A percentile compares a stretch with the other conserved stretches of the same genome.
These are phyloP conservation scores for Caenorhabditis imperialis DNA, from an alignment of 2,888 invertebrate genomes.

Conservation along the genomic window DNA sequence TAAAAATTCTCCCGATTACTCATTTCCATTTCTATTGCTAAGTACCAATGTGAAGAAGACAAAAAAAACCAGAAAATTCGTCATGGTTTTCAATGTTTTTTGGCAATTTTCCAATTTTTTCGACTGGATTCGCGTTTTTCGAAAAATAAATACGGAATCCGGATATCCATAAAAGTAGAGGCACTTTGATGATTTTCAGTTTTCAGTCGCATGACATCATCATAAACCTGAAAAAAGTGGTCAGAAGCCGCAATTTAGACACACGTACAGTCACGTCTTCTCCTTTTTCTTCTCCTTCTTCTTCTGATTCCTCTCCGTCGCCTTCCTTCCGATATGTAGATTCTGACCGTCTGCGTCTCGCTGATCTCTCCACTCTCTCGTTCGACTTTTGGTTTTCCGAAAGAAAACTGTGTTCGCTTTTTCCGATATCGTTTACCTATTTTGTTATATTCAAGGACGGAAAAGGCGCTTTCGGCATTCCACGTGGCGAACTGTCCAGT, in stretches of 20 bases:
- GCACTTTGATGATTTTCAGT: too few relatives aligned
- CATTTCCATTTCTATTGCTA: too few relatives aligned
- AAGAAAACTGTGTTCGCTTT: slow-evolving; percentile 19
- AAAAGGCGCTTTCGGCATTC: too few relatives aligned
- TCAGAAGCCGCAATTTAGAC: not conserved
- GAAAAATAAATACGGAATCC: too few relatives aligned
- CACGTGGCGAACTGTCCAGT: too few relatives aligned
- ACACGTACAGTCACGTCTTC: slow-evolving; percentile 10
- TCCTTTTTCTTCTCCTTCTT: not conserved
- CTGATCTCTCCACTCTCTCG: slow-evolving; percentile 1
- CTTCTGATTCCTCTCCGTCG: too few relatives aligned
- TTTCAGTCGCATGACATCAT: too few relatives aligned
- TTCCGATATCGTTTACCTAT: slow-evolving; percentile 36
- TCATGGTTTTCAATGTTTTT: slow-evolving; percentile 7
- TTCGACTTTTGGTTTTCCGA: not conserved
- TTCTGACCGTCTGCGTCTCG: slow-evolving; percentile 23
- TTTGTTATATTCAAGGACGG: too few relatives aligned
- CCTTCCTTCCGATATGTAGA: slow-evolving; percentile 19
- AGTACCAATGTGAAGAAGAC: too few relatives aligned
- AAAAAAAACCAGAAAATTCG: slow-evolving; percentile 14
- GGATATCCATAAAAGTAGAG: too few relatives aligned
- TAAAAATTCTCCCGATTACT: too few relatives aligned
- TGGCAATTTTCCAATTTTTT: slow-evolving; percentile 2
- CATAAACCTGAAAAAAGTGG: not conserved
- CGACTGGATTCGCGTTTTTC: not conserved